Conservation (phyloP, 2,888 invertebrate species). For the Phragmatobia fuliginosa region DNA sequence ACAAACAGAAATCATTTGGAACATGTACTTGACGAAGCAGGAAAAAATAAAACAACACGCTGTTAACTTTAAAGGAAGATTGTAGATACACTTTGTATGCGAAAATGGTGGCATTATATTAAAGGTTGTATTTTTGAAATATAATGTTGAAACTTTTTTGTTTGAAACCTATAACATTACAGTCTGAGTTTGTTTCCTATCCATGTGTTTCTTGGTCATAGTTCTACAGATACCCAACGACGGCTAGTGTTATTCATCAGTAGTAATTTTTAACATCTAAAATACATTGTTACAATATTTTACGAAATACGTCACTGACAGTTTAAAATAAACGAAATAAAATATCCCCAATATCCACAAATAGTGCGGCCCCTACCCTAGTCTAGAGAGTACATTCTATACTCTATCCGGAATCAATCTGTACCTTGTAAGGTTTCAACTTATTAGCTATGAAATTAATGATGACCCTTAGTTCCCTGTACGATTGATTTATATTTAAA, state of each 20-base stretch:
- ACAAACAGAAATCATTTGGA: no score
- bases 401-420: conserved; percentile 6
- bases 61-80: neutral
- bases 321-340: neutral
- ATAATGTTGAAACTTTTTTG: no score
- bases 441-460: conserved; percentile 5
- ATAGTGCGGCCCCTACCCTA: neutral
- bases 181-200: no score
- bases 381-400: neutral
- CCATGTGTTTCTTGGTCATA: no score
- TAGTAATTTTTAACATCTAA: no score
- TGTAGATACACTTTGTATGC: neutral
- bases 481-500: neutral
- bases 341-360: neutral
- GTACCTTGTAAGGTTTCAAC: conserved; percentile 8
- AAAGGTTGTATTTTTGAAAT: neutral
- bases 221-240: no score
- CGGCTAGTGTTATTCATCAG: no score
- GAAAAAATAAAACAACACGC: neutral
- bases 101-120: neutral
- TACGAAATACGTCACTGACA: neutral
- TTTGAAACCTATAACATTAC: no score
- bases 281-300: no score
- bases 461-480: neutral
- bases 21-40: neutral